A percentile compares a stretch with the other conserved stretches of the same genome.
These are phyloP conservation scores for Operophtera brumata DNA, from an alignment of 2,888 invertebrate genomes.

Conservation along the genomic window DNA sequence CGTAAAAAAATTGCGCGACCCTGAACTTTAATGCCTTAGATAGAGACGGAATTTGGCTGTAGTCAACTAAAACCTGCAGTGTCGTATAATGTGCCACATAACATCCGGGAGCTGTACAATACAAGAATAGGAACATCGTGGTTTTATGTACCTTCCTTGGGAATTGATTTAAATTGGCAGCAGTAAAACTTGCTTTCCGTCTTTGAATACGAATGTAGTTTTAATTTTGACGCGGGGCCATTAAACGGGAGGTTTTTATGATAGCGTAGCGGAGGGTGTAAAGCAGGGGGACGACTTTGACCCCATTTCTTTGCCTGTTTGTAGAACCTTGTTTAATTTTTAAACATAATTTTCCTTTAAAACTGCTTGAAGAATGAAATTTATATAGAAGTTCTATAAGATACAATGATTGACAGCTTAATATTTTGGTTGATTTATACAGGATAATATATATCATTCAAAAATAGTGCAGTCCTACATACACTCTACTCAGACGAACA, in stretches of 20 bases:
- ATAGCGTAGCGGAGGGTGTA: not conserved
- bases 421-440: no score
- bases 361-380: no score
- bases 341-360: not conserved
- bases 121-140: constrained; percentile 14
- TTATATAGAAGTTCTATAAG: no score
- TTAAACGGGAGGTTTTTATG: constrained; percentile 22
- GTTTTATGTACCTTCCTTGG: constrained; percentile 37
- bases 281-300: not conserved
- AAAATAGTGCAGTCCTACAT: no score
- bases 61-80: no score
- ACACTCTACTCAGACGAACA: no score
- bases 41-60: no score
- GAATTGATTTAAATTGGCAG: constrained; percentile 67
- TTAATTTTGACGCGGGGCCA: constrained; percentile 54
- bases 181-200: constrained; percentile 58
- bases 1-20: no score
- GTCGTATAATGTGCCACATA: not conserved
- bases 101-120: not conserved
- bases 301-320: constrained; percentile 1
- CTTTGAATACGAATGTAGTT: constrained; percentile 67
- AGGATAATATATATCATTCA: no score
- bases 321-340: not conserved
- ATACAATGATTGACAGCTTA: no score
- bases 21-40: no score